Conservation (phyloP, 2,888 invertebrate genomes). For the Parnassius orleans region DNA sequence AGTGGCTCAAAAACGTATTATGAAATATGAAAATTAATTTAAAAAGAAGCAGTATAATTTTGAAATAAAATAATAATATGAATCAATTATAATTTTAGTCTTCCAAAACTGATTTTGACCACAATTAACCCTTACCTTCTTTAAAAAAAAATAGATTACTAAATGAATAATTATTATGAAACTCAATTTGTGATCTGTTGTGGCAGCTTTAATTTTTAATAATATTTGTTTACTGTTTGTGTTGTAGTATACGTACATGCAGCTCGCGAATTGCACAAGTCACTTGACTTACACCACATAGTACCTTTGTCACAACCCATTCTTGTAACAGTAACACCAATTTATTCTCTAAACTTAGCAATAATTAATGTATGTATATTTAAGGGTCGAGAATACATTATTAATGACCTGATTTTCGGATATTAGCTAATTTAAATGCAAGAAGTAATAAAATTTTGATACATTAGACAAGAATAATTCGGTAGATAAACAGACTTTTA, state of each 20-base stretch:
- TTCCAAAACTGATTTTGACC: not conserved
- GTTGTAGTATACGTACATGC: too few species aligned
- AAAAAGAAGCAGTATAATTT: too few species aligned
- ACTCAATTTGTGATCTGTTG: too few species aligned
- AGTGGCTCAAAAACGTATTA: too few species aligned
- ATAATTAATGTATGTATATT: constrained; percentile 53
- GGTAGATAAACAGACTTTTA: constrained; percentile 42
- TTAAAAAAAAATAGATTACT: too few species aligned
- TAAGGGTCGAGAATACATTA: constrained; percentile 40
- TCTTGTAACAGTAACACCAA: constrained; percentile 40
- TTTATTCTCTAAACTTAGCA: constrained; percentile 47
- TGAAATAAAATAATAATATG: too few species aligned
- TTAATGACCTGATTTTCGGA: constrained; percentile 41
- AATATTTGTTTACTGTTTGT: too few species aligned
- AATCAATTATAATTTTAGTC: not conserved
- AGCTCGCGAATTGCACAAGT: too few species aligned
- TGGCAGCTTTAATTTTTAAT: too few species aligned
- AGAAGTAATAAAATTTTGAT: constrained; percentile 56
- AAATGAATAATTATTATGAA: too few species aligned
- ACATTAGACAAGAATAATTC: constrained; percentile 48
- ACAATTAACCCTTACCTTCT: too few species aligned
- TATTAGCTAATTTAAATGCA: constrained; percentile 37
- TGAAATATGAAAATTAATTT: too few species aligned
- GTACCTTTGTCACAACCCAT: constrained; percentile 21
- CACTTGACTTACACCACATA: constrained; percentile 6